Evolutionary conservation across 2,797 vertebrate genomes (phyloP).

Genomic region (Microctenopoma steveboyesi): DNA sequence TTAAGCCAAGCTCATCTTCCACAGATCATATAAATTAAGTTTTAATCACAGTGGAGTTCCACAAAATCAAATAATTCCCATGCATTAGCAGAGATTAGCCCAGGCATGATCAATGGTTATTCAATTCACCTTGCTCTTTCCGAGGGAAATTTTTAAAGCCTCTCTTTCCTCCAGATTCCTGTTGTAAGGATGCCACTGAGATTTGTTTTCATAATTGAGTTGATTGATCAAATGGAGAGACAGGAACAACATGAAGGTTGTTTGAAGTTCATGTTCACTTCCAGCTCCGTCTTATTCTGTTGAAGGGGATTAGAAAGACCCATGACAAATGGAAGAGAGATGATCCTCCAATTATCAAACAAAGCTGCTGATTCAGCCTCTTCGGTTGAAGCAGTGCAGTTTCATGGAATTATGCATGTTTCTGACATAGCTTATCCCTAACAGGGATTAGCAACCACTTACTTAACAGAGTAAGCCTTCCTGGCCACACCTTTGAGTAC

Average conservation of each 20-base stretch:
- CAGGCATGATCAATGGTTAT: conserved; percentile 54
- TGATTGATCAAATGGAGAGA: conserved; percentile 31
- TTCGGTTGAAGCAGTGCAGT: conserved; percentile 6
- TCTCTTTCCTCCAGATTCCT: neutral
- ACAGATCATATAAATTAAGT: conserved; percentile 33
- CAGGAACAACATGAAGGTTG: conserved; percentile 49
- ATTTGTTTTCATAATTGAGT: conserved; percentile 10
- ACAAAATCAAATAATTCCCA: conserved; percentile 55
- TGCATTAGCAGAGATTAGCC: conserved; percentile 68
- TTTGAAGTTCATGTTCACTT: conserved; percentile 46
- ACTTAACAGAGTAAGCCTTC: neutral
- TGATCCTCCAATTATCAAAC: conserved; percentile 46
- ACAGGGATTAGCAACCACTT: conserved; percentile 27
- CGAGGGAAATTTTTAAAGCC: conserved; percentile 13
- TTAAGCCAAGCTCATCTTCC: conserved; percentile 27
- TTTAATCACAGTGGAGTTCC: conserved; percentile 41
- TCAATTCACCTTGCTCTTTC: conserved; percentile 39
- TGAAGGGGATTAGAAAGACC: conserved; percentile 40
- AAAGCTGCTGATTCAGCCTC: conserved; percentile 33
- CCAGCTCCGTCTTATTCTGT: conserved; percentile 24
- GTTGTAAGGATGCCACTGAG: conserved; percentile 2
- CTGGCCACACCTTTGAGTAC: conserved; percentile 1
- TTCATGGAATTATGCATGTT: conserved; percentile 31
- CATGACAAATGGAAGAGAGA: conserved; percentile 25
- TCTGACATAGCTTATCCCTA: conserved; percentile 17